These are phyloP conservation scores for Rafetus swinhoei DNA, from an alignment of 2,113 vertebrate species.

Conservation along the genomic window DNA sequence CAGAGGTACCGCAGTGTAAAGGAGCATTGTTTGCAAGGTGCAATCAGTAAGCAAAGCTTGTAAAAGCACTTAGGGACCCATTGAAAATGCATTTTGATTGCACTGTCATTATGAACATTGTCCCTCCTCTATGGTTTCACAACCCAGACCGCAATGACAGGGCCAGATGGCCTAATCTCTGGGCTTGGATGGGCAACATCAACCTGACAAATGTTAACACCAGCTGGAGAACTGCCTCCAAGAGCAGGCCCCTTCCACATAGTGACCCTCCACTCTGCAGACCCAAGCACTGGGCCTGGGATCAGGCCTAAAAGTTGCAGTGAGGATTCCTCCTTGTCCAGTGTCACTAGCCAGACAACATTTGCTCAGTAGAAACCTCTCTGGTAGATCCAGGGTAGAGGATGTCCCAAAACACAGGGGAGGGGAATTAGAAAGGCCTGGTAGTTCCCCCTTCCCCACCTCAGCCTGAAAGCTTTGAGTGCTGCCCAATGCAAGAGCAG, in stretches of 20 bases:
- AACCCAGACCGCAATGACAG: not conserved
- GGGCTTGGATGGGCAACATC: not conserved
- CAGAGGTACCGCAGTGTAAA: not conserved
- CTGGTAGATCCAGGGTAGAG: not conserved
- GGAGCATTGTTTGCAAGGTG: not conserved
- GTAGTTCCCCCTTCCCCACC: not conserved
- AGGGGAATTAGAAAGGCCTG: no score
- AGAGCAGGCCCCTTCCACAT: no score
- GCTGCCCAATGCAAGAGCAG: slow-evolving; percentile 2
- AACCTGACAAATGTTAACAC: not conserved
- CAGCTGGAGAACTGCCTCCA: not conserved
- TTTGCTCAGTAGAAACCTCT: not conserved
- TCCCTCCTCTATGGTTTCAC: not conserved
- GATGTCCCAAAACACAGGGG: no score
- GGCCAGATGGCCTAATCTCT: not conserved
- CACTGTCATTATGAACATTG: not conserved
- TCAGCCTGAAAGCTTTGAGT: not conserved
- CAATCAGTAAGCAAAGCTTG: not conserved
- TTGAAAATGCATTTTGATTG: not conserved
- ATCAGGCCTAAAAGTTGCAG: not conserved
- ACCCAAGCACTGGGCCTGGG: not conserved
- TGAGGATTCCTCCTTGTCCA: not conserved
- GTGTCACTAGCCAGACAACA: not conserved
- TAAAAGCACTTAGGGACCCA: not conserved
- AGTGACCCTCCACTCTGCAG: not conserved